Conservation (phyloP, 2,113 vertebrate genomes). For the Cervus canadensis region DNA sequence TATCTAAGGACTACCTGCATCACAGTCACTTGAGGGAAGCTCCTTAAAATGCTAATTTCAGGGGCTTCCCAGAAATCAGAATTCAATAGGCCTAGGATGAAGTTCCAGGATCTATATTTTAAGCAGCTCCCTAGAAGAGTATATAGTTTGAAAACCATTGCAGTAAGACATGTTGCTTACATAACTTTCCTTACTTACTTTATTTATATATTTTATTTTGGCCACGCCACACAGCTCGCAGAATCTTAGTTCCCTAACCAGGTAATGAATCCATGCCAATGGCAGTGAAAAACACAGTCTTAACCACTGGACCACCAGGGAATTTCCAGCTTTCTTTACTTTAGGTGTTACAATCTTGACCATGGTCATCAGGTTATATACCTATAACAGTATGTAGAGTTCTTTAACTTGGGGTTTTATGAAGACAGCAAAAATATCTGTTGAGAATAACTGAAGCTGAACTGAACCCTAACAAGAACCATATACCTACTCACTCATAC, state of each 20-base stretch:
- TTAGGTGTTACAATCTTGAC: neutral
- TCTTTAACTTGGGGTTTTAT: neutral
- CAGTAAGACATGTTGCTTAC: neutral
- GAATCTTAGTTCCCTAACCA: neutral
- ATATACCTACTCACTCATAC: neutral
- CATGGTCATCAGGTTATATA: neutral
- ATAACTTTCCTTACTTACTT: neutral
- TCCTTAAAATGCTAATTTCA: slow-evolving; percentile 8
- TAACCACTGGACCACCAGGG: neutral
- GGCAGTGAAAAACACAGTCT: neutral
- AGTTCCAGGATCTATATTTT: neutral
- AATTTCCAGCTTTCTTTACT: neutral
- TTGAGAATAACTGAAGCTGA: neutral
- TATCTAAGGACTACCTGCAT: neutral
- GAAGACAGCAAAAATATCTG: neutral
- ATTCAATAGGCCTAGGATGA: neutral
- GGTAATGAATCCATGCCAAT: neutral
- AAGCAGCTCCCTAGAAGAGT: neutral
- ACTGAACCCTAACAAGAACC: slow-evolving; percentile 16
- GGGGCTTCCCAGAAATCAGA: neutral
- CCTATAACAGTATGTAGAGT: neutral
- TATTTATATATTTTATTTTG: neutral
- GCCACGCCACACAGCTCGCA: neutral
- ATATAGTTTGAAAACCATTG: neutral
- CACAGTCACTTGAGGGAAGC: neutral